phyloP scores from a whole-genome alignment of 1,140 invertebrate species.

The Pogonognathellus flavescens region DNA sequence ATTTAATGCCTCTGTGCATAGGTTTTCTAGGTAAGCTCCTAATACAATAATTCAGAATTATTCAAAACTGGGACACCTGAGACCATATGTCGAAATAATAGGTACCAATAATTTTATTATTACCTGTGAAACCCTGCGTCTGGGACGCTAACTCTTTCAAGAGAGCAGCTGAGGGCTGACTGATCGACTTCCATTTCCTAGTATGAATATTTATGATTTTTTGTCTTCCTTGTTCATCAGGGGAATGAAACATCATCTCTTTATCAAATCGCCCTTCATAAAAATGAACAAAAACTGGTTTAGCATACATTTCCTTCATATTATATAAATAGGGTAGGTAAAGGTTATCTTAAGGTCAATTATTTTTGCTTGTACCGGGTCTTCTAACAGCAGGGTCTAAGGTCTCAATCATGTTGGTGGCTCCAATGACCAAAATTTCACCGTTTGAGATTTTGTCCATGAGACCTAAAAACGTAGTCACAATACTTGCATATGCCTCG shows the following conservation, averaged over 20 bases:
- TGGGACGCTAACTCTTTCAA: not conserved
- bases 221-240: not conserved
- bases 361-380: not conserved
- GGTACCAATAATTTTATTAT: too few relatives aligned
- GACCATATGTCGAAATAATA: too few relatives aligned
- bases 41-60: not conserved
- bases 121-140: not conserved
- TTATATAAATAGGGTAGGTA: too few relatives aligned
- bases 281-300: too few relatives aligned
- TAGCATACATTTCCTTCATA: too few relatives aligned
- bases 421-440: not conserved
- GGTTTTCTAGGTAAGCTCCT: not conserved
- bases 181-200: not conserved
- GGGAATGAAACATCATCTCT: not conserved
- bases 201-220: not conserved
- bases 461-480: not conserved
- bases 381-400: not conserved
- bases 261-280: not conserved
- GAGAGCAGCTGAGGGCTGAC: not conserved
- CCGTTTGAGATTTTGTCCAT: not conserved
- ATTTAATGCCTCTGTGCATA: not conserved
- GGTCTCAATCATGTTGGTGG: not conserved
- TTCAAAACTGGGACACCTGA: too few relatives aligned
- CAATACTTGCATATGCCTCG: not conserved
- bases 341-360: too few relatives aligned